Evolutionary conservation across 2,113 vertebrate genomes (phyloP).

Genomic region (Sylvilagus bachmani): DNA sequence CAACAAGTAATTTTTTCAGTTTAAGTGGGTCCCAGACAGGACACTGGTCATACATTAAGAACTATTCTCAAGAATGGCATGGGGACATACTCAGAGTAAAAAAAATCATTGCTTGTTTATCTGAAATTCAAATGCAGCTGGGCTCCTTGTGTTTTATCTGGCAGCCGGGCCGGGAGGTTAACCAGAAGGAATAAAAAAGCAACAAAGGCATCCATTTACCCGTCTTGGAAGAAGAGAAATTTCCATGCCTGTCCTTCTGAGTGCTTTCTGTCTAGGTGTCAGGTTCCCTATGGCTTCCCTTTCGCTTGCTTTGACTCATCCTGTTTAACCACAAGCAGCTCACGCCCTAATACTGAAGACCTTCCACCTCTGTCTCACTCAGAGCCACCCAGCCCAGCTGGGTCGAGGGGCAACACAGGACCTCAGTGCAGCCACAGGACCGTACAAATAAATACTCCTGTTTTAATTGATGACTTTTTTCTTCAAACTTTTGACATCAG

Average conservation of each 20-base stretch:
- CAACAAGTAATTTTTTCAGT: not conserved
- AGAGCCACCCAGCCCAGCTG: not conserved
- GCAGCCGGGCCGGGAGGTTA: conserved; percentile 51
- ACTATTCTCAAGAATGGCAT: not conserved
- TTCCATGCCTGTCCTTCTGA: conserved; percentile 8
- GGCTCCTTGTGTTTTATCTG: conserved; percentile 64
- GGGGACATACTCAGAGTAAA: not conserved
- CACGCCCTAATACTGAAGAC: not conserved
- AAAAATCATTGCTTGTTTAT: conserved; percentile 51
- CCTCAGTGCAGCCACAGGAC: conserved; percentile 64
- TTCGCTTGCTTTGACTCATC: not conserved
- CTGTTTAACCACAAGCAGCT: not conserved
- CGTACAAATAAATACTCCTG: not conserved
- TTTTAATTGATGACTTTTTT: conserved; percentile 74
- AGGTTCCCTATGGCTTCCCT: rapidly evolving
- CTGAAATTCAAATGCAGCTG: conserved; percentile 67
- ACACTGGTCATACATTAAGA: not conserved
- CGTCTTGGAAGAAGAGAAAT: conserved; percentile 27
- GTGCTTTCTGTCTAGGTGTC: not conserved
- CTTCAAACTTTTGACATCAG: conserved; percentile 43
- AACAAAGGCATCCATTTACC: conserved; percentile 62
- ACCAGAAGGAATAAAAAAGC: conserved; percentile 62
- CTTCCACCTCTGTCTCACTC: not conserved
- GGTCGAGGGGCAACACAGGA: conserved; percentile 72
- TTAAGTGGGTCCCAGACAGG: not conserved